Evolutionary conservation across 2,797 vertebrate genomes (phyloP).

Genomic region (Garrulus glandarius): DNA sequence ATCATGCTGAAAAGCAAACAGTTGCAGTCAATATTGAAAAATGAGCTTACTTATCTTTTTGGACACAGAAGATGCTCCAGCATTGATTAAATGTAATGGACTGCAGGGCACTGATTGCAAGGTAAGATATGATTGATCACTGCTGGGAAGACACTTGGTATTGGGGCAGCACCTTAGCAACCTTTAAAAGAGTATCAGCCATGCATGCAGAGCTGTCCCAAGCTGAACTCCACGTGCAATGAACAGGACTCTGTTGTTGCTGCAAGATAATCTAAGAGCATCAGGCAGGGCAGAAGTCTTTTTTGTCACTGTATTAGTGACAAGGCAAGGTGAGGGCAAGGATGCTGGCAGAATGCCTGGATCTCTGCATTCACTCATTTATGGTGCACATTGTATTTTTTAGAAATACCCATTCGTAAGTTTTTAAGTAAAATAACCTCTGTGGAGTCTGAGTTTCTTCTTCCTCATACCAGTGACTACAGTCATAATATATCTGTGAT

Average conservation of each 20-base stretch:
- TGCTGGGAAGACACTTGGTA: neutral
- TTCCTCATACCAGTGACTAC: neutral
- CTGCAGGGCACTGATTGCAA: conserved; percentile 1
- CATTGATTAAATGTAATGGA: conserved; percentile 26
- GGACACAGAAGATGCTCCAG: neutral
- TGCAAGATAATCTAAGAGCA: neutral
- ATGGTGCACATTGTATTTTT: rapidly evolving
- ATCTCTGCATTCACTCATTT: neutral
- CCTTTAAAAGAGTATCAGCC: neutral
- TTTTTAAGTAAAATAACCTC: neutral
- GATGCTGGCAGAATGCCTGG: neutral
- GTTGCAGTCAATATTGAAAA: conserved; percentile 2
- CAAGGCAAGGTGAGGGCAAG: neutral
- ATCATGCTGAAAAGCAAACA: neutral
- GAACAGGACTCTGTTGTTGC: neutral
- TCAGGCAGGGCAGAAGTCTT: neutral
- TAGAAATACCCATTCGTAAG: neutral
- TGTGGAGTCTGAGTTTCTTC: neutral
- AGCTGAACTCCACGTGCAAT: neutral
- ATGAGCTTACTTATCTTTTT: conserved; percentile 14
- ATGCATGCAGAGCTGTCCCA: neutral
- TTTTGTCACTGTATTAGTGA: neutral
- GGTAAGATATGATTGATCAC: neutral
- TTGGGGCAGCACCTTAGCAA: neutral
- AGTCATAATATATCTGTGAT: neutral